Evolutionary conservation across 2,113 vertebrate species (phyloP), one percentile per base, ranked within the genome.

Genomic region (Cyprinodon tularosa): DNA sequence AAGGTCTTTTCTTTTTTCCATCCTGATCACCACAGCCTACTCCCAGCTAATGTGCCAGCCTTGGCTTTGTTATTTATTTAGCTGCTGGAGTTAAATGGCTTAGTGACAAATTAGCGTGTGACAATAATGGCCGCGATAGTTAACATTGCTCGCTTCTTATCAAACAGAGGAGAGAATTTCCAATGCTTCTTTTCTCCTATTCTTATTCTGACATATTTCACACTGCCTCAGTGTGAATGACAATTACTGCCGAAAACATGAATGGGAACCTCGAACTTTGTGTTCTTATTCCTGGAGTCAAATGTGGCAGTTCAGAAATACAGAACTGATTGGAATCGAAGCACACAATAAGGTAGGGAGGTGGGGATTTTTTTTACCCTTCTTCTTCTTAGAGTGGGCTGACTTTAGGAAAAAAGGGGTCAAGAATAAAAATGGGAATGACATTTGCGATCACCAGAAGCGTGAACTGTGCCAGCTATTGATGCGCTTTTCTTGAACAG

Each of bases 371-470:
- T 70, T 44, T 45, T 14, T 40, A 36, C 22, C 69, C 40, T 66
- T 61, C 50, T 13, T 68, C 12, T 61, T 40, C 36, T 68, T 71
- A 67, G 59, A 66, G 74, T 14, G 59, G 72, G 53, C 61, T 3
- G n/a, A 57, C 71, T 79, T 76, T 66, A 13, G 22, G 47, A 22
- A 57, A 72, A 39, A 45, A 66, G 83, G 76, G 91, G 91, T 92
- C 89, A 93, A 90, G 88, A 92, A 92, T 91, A 90, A 91, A 90
- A 93, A 92, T 92, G 89, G 74, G 87, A 92, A 88, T 91, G 90
- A 93, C 91, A 93, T 93, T 94, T 92, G 89, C 91, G 88, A 89
- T 91, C 87, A 85, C 84, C 66, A 45, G 81, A 86, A 84, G 62
- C 71, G 78, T 72, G 81, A 84, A 89, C 86, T 88, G 84, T 83